Percentiles rank a stretch among this genome's conserved stretches.
Evolutionary conservation across 2,888 invertebrate species (phyloP).

Genomic region (Coremacera marginata): DNA sequence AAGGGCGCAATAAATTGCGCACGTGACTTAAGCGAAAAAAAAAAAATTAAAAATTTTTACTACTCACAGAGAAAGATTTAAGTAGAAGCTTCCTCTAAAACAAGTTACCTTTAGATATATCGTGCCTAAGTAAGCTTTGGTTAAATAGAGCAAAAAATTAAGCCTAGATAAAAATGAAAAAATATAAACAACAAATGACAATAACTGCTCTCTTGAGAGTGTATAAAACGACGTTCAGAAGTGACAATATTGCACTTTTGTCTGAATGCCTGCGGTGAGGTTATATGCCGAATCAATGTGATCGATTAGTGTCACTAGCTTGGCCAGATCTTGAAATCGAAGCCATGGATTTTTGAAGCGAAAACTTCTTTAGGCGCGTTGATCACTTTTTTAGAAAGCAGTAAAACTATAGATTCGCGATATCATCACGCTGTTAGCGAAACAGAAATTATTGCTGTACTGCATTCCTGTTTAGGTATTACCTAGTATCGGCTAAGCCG

Average conservation of each 20-base stretch:
- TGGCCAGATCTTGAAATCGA: not conserved
- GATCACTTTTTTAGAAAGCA: too few relatives aligned
- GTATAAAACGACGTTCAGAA: constrained; percentile 53
- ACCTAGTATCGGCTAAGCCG: too few relatives aligned
- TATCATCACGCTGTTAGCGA: too few relatives aligned
- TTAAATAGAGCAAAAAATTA: not conserved
- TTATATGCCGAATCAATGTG: not conserved
- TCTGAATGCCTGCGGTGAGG: constrained; percentile 25
- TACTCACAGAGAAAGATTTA: not conserved
- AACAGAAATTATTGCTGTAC: too few relatives aligned
- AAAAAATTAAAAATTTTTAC: not conserved
- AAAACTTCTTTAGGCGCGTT: too few relatives aligned
- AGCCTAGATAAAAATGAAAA: not conserved
- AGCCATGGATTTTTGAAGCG: not conserved
- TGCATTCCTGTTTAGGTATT: too few relatives aligned
- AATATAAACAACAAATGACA: not conserved
- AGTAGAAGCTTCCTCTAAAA: constrained; percentile 48
- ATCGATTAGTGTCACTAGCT: not conserved
- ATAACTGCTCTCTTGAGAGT: constrained; percentile 43
- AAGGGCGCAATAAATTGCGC: constrained; percentile 37
- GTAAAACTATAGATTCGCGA: too few relatives aligned
- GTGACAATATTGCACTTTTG: constrained; percentile 66
- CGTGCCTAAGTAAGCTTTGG: not conserved
- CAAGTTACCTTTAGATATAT: constrained; percentile 54
- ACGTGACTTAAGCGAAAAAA: constrained; percentile 33